phyloP scores from a whole-genome alignment of 2,113 vertebrate genomes.

The Arvicanthis niloticus region DNA sequence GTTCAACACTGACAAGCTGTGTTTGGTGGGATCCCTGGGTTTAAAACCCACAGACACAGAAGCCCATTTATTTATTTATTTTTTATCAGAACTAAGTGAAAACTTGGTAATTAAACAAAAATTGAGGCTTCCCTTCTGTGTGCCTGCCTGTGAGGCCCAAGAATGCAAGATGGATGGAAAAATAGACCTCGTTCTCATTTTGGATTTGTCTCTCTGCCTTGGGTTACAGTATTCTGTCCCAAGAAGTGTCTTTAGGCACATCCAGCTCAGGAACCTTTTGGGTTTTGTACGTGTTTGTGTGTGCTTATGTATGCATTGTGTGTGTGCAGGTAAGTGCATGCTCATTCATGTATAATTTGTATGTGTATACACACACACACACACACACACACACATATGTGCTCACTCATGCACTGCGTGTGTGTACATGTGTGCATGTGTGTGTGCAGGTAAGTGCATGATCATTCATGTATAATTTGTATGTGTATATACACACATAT shows the following conservation, averaged over 20 bases:
- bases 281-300: neutral
- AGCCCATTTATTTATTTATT: neutral
- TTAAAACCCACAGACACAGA: neutral
- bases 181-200: fast-evolving
- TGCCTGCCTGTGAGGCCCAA: neutral
- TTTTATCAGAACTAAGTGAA: neutral
- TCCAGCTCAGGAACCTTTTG: neutral
- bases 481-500: no score
- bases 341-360: neutral
- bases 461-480: neutral
- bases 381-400: no score
- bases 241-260: no score
- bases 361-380: neutral
- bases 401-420: neutral
- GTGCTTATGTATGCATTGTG: neutral
- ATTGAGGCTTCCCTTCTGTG: no score
- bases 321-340: neutral
- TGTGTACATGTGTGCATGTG: no score
- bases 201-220: fast-evolving
- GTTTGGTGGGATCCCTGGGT: neutral
- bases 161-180: neutral
- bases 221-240: fast-evolving
- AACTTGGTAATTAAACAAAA: neutral
- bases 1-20: neutral
- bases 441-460: neutral